Conservation (phyloP, 2,113 vertebrate species). For the Quiscalus mexicanus region DNA sequence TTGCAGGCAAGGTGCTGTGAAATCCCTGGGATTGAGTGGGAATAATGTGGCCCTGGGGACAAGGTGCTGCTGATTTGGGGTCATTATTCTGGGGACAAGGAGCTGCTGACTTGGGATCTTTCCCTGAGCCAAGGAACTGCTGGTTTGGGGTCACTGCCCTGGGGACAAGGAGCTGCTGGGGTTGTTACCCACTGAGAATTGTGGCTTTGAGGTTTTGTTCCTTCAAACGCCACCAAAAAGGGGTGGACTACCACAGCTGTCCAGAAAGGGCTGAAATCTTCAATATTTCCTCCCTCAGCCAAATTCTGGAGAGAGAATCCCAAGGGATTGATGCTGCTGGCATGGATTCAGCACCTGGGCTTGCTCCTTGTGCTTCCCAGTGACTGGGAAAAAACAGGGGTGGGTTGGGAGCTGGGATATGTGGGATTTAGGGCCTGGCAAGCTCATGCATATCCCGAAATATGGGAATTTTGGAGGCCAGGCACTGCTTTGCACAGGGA, state of each 20-base stretch:
- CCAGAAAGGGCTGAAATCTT: background rate
- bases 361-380: background rate
- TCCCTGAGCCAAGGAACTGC: background rate
- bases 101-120: background rate
- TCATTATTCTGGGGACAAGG: too few species aligned
- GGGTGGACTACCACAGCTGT: rapidly evolving
- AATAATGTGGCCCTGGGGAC: background rate
- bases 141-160: background rate
- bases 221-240: background rate
- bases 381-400: background rate
- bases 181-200: background rate
- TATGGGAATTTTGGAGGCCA: background rate
- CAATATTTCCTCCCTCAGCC: background rate
- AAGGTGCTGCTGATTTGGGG: background rate
- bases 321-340: background rate
- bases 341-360: background rate
- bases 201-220: background rate
- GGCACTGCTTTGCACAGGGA: background rate
- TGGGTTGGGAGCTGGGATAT: background rate
- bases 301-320: background rate
- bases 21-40: background rate
- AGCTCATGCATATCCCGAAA: background rate
- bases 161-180: background rate
- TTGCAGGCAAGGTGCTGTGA: background rate
- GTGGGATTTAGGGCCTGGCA: background rate